Conservation (phyloP, 2,113 vertebrate species). For the Colossoma macropomum region DNA sequence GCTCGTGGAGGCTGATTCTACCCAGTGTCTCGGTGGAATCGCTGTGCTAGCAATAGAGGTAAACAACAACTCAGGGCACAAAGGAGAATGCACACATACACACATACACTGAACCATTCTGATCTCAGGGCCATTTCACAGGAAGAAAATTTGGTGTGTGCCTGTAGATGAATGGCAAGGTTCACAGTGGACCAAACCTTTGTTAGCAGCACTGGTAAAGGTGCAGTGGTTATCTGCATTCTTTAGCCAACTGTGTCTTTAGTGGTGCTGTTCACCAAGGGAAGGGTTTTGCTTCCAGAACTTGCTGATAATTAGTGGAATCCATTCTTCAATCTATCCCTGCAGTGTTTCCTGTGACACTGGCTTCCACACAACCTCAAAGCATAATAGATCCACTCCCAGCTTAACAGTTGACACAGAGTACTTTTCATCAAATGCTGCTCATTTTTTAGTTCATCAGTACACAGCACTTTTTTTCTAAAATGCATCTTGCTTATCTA, state of each 20-base stretch:
- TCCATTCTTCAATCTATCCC: too few species aligned
- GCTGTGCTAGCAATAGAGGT: background rate
- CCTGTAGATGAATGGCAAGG: background rate
- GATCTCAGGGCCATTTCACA: constrained; percentile 4
- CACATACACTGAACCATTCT: constrained; percentile 6
- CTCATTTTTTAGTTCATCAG: too few species aligned
- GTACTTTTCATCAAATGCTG: too few species aligned
- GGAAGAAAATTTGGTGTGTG: background rate
- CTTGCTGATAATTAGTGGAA: too few species aligned
- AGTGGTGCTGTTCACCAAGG: background rate
- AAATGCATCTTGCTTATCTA: too few species aligned
- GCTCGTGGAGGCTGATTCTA: background rate
- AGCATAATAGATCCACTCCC: too few species aligned
- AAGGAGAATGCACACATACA: background rate
- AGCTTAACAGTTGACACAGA: too few species aligned
- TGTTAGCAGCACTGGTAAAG: background rate
- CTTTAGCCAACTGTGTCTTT: background rate
- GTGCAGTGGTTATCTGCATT: background rate
- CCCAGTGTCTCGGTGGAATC: background rate
- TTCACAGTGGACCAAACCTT: background rate
- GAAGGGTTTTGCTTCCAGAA: too few species aligned
- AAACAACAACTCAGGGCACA: constrained; percentile 16
- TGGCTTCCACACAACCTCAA: too few species aligned
- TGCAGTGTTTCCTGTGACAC: too few species aligned
- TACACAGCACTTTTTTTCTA: too few species aligned